These are phyloP conservation scores for Steatornis caripensis DNA, from an alignment of 2,113 vertebrate genomes.

Conservation along the genomic window DNA sequence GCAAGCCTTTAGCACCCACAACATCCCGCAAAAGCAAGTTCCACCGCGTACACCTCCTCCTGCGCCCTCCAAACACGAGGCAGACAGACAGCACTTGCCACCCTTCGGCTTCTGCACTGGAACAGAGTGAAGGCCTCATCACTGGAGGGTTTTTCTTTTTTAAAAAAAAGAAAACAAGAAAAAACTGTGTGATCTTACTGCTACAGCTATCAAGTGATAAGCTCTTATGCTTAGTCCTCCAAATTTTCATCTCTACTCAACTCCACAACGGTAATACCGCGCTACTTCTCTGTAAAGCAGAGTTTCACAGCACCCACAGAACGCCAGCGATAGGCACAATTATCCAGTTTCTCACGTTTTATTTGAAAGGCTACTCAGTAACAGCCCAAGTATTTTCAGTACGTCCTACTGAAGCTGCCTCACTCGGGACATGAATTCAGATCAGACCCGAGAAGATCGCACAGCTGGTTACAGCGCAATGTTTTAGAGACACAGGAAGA, in stretches of 20 bases:
- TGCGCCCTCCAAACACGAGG: fast-evolving
- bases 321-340: fast-evolving
- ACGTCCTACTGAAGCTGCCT: not conserved
- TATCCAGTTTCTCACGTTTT: fast-evolving
- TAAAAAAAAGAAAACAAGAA: too few species aligned
- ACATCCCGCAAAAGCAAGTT: not conserved
- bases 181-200: not conserved
- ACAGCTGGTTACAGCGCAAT: not conserved
- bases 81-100: not conserved
- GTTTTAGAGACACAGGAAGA: not conserved
- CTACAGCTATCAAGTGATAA: not conserved
- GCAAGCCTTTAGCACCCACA: not conserved
- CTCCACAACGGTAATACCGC: not conserved
- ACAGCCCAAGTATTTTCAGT: not conserved
- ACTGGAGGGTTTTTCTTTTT: not conserved
- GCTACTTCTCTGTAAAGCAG: too few species aligned
- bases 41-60: not conserved
- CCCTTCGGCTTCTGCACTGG: not conserved
- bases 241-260: not conserved
- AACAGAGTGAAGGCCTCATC: not conserved
- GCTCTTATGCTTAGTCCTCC: not conserved
- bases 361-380: not conserved
- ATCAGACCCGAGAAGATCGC: not conserved
- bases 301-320: not conserved
- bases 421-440: not conserved